These are phyloP conservation scores for Leptinotarsa lineolata DNA, from an alignment of 1,140 invertebrate genomes.

Conservation along the genomic window DNA sequence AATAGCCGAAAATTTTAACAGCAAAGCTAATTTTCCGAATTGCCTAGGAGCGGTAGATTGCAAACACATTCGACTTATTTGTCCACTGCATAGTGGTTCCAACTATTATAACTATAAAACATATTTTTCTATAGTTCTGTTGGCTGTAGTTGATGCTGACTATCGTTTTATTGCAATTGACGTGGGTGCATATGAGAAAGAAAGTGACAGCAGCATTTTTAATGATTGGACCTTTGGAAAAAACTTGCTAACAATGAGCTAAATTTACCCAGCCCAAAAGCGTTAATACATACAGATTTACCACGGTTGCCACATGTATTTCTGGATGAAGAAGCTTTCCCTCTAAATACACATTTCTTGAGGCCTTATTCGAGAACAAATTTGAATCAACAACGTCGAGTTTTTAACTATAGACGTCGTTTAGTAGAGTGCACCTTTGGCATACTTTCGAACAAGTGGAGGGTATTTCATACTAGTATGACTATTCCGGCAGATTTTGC, in stretches of 20 bases:
- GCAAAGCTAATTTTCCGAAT: constrained; percentile 33
- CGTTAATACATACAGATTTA: no score
- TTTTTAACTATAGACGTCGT: constrained; percentile 33
- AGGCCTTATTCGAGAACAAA: constrained; percentile 20
- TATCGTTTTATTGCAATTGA: constrained; percentile 27
- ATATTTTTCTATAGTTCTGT: constrained; percentile 20
- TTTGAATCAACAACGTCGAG: constrained; percentile 19
- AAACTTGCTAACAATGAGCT: no score
- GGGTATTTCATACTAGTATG: constrained; percentile 19
- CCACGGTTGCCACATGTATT: neutral
- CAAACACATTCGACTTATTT: constrained; percentile 47
- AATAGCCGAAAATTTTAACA: constrained; percentile 33
- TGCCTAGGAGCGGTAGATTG: constrained; percentile 43
- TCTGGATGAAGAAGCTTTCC: constrained; percentile 19
- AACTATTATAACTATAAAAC: constrained; percentile 56
- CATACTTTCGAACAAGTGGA: constrained; percentile 31
- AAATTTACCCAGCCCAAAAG: no score
- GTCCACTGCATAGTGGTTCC: constrained; percentile 53
- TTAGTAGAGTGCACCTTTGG: constrained; percentile 35
- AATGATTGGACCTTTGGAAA: constrained; percentile 10
- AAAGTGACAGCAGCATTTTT: constrained; percentile 26
- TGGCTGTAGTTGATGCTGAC: constrained; percentile 24
- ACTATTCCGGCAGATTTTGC: constrained; percentile 20
- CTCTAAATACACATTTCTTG: constrained; percentile 11
- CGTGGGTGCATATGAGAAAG: constrained; percentile 18